Base-by-base conservation (phyloP, 2,888 invertebrate species). In the Protula sp. region DNA sequence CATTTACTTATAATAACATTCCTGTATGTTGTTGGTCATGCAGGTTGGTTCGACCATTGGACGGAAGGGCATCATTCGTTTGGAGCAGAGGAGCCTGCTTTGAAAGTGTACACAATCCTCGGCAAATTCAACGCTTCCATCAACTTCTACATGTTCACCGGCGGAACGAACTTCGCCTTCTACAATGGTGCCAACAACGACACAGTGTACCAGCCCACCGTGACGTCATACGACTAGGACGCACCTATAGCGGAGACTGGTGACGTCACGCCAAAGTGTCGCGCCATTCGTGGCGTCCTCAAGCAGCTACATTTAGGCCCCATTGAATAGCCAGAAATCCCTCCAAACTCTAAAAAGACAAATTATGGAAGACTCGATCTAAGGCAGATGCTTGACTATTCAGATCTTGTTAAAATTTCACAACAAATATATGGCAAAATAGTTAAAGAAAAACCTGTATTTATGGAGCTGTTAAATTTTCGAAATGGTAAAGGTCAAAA, bases 21-120 rank as follows among this genome's bases (percentile, higher is more conserved):
- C n/a, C n/a, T n/a, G n/a, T n/a, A n/a, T n/a, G n/a, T n/a, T n/a
- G n/a, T n/a, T n/a, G n/a, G n/a, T n/a, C n/a, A n/a, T n/a, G n/a
- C n/a, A n/a, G n/a, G 67, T 3, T 68, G 67, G 63, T 68, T 67
- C 53, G 68, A 68, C 52, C 62, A 68, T 54, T 68, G 68, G 68
- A 63, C 60, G 9, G 63, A 63, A 24, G 45, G 30, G n/a, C 67
- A 67, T 30, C 65, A 67, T 50, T 19, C n/a, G 1, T 29, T 56
- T n/a, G n/a, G n/a, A n/a, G n/a, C n/a, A n/a, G n/a, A n/a, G n/a
- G n/a, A n/a, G n/a, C n/a, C n/a, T n/a, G n/a, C n/a, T n/a, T n/a
- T n/a, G 9, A 48, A 57, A 30, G 30, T 67, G 26, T 45, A 51
- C 9, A 19, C 47, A 3, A 60, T 67, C 19, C 51, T n/a, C n/a